A percentile compares a stretch with the other conserved stretches of the same genome.
These are phyloP conservation scores for Circaetus gallicus DNA, from an alignment of 2,113 vertebrate genomes.

Conservation along the genomic window DNA sequence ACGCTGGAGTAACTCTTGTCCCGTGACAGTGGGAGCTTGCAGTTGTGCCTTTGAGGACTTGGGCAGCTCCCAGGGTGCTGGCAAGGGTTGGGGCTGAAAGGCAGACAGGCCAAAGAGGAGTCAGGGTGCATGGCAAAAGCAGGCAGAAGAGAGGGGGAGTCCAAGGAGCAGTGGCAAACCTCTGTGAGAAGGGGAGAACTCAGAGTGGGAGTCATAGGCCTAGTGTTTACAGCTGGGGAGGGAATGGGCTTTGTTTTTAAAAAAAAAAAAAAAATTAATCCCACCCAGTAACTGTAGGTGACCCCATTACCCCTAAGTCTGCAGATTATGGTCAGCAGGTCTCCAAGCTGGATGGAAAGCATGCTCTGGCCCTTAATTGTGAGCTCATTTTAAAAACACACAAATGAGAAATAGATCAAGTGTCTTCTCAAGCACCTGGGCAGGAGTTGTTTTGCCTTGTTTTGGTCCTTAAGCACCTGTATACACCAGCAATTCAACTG, in stretches of 20 bases:
- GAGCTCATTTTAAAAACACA: neutral
- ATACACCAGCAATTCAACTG: neutral
- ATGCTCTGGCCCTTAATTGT: neutral
- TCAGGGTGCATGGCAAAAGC: neutral
- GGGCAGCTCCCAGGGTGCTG: neutral
- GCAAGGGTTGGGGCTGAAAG: neutral
- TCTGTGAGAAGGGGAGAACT: neutral
- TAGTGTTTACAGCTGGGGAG: neutral
- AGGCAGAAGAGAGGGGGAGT: neutral
- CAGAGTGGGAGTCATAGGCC: too few relatives aligned
- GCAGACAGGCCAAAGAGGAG: neutral
- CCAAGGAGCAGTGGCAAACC: neutral
- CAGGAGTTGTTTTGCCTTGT: neutral
- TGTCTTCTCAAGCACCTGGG: neutral
- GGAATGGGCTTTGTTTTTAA: neutral
- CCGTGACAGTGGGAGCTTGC: neutral
- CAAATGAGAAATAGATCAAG: neutral
- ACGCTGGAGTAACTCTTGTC: neutral
- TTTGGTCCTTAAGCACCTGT: neutral
- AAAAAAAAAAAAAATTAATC: neutral
- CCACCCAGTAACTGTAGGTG: neutral
- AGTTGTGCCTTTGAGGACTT: neutral
- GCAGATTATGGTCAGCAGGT: neutral
- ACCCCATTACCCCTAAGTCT: neutral
- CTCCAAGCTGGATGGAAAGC: neutral